Evolutionary conservation across 2,113 vertebrate genomes (phyloP), one percentile per base, ranked within the genome.

Genomic region (Crypturellus undulatus): DNA sequence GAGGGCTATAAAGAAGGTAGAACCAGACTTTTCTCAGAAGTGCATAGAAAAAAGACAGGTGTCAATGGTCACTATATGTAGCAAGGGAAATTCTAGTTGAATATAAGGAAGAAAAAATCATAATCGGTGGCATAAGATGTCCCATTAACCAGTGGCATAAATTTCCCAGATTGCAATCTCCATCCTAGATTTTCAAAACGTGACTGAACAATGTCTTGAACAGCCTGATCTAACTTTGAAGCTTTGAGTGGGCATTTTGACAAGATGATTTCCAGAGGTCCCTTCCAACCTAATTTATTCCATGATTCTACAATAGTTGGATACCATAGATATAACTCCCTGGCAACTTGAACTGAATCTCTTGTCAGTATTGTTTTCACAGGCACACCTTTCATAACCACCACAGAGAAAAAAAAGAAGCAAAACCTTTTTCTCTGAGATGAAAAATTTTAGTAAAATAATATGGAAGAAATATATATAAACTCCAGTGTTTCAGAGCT

Each of bases 301-400:
- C 78, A 77, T 85, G 45, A 79, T 24, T 91, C 58, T 93, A 91
- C 89, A 96, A 96, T 89, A 56, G 86, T 40, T 94, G 83, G 86
- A 90, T 92, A 90, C 17, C 43, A 73, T 68, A 30, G 17, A 19
- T 73, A 20, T 59, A 81, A 90, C 89, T 92, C 79, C 65, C 70
- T 68, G 67, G 58, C 1, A 16, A 92, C 45, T 10, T 76, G 65
- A 94, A 87, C 72, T 49, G 88, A 89, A 59, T 54, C 34, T 47
- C 88, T 93, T 87, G 76, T 83, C 80, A 92, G 81, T 82, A 79
- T 63, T 95, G 83, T 96, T 97, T 96, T 90, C 69, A 92, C 76
- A 95, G 82, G 73, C 84, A 70, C 93, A 97, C 86, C 90, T 96
- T 96, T 94, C 79, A 77, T 84, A 95, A 95, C 71, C 81, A 92